Conservation (phyloP, 2,797 vertebrate species). For the Anguilla pacifica region DNA sequence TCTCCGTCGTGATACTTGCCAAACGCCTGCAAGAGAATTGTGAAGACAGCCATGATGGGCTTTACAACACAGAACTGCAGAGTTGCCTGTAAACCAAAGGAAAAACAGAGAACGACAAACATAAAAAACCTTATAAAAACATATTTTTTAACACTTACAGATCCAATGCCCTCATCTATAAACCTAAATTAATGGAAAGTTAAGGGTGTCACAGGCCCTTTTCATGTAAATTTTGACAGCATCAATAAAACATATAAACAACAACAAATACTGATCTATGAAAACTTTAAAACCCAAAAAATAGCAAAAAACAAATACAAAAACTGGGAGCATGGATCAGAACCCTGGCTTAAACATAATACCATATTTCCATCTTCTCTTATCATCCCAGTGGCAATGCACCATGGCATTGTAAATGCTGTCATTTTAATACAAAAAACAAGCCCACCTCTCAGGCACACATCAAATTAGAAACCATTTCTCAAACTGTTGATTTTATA, state of each 20-base stretch:
- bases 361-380: not conserved
- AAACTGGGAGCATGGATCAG: not conserved
- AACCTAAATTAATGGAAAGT: not conserved
- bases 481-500: not conserved
- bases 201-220: not conserved
- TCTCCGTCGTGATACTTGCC: constrained; percentile 96
- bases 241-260: not conserved
- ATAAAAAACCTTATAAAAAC: not conserved
- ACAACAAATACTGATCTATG: not conserved
- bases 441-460: constrained; percentile 1
- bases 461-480: not conserved
- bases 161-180: not conserved
- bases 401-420: not conserved
- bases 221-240: not conserved
- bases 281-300: not conserved
- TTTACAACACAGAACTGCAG: constrained; percentile 98
- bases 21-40: constrained; percentile 91
- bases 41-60: constrained; percentile 90
- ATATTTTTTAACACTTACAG: not conserved
- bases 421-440: not conserved
- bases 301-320: not conserved
- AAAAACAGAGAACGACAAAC: not conserved
- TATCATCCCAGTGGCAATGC: not conserved
- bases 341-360: not conserved
- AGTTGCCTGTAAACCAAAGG: constrained; percentile 80